Conservation (phyloP, 30 jellyfish, hydroid and myxozoan species). For the Sanderia malayensis region DNA sequence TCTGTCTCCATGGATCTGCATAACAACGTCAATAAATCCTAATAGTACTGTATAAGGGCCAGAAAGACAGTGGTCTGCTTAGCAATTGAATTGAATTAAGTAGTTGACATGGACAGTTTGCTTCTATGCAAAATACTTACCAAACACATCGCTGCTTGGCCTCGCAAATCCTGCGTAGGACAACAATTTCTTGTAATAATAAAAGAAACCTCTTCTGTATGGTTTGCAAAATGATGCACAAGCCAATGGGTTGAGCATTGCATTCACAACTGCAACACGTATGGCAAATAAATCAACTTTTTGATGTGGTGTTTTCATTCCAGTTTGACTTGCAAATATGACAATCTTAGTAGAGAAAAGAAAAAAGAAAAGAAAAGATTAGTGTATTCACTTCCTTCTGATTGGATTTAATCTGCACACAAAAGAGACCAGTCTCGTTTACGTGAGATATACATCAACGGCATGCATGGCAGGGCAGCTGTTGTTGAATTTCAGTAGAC, state of each 20-base stretch:
- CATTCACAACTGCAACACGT: constrained; percentile 82
- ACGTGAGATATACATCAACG: no score
- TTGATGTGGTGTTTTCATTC: constrained; percentile 43
- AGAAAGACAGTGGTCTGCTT: not conserved
- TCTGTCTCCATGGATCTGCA: constrained; percentile 65
- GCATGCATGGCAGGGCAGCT: no score
- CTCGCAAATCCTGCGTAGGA: constrained; percentile 78
- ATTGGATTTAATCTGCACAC: no score
- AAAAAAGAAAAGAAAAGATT: not conserved
- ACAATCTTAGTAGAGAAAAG: constrained; percentile 50
- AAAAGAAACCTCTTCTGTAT: constrained; percentile 76
- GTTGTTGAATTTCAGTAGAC: no score
- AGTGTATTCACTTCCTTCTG: no score
- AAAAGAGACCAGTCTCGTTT: no score
- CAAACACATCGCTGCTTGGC: constrained; percentile 83
- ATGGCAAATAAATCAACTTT: constrained; percentile 83
- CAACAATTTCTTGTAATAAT: constrained; percentile 45
- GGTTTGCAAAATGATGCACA: constrained; percentile 94
- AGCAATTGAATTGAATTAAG: not conserved
- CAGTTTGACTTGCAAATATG: constrained; percentile 44
- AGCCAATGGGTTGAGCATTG: constrained; percentile 85
- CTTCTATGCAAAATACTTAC: constrained; percentile 25
- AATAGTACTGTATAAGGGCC: not conserved
- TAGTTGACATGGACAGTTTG: not conserved
- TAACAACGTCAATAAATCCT: not conserved